Percentiles rank a stretch among this genome's conserved stretches.
phyloP scores from a whole-genome alignment of 2,797 vertebrate species.

The Spondyliosoma cantharus region DNA sequence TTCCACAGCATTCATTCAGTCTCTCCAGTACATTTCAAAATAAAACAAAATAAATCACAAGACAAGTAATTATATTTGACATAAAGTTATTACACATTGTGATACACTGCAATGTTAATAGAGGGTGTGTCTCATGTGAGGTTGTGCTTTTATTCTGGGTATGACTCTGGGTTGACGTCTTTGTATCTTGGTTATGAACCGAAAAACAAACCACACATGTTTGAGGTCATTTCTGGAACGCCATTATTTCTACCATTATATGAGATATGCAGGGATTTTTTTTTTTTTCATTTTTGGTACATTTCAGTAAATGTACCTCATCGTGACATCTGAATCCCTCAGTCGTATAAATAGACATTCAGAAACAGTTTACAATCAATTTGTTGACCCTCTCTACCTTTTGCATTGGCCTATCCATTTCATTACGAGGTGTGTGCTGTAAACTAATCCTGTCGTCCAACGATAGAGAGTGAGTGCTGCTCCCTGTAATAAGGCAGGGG shows the following conservation, averaged over 20 bases:
- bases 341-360: conserved; percentile 60
- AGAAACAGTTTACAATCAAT: conserved; percentile 69
- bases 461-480: conserved; percentile 76
- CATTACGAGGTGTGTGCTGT: conserved; percentile 82
- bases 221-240: conserved; percentile 32
- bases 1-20: neutral
- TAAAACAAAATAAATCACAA: neutral
- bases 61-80: neutral
- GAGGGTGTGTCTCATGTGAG: conserved; percentile 30
- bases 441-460: conserved; percentile 79
- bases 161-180: conserved; percentile 42
- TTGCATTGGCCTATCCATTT: conserved; percentile 69
- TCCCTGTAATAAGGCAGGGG: conserved; percentile 82
- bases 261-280: neutral
- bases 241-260: conserved; percentile 10
- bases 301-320: conserved; percentile 42
- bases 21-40: conserved; percentile 1
- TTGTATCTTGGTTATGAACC: conserved; percentile 47
- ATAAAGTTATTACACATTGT: conserved; percentile 17
- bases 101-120: conserved; percentile 37
- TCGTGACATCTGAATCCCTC: conserved; percentile 46
- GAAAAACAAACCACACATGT: conserved; percentile 33
- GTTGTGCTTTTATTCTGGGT: conserved; percentile 44
- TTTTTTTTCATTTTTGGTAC: conserved; percentile 16
- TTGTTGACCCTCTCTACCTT: conserved; percentile 52